Evolutionary conservation across 2,797 vertebrate genomes (phyloP), one percentile per base, ranked within the genome.

Genomic region (Alectoris magna): DNA sequence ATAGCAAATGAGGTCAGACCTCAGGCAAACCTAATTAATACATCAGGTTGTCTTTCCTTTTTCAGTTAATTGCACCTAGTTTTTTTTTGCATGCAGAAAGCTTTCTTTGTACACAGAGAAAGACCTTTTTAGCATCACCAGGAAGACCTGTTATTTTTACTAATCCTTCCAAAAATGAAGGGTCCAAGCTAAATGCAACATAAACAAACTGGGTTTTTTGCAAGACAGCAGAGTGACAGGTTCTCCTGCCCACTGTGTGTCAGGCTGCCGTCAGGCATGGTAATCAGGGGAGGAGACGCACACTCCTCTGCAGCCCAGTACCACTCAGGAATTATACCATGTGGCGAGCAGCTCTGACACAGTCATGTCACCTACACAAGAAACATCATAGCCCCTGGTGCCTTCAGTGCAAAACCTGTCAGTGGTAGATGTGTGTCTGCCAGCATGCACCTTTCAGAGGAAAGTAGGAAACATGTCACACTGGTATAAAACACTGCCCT

Each of bases 351-450:
- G 44, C 4, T 9, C 22, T 79, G 71, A 23, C 78, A 48, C 36
- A 8, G 6, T 69, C 4, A n/a, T 14, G 53, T 41, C 76, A 68
- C 44, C 56, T 16, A 11, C 1, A 0, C 38, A 4, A 1, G 0
- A 53, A 53, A 19, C 3, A 34, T 14, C 44, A 67, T 8, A 3
- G 1, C 62, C 41, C 53, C 4, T 0, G 51, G 81, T 0, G 0
- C 31, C 4, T 0, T 9, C 3, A 0, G 26, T 55, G 49, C 43
- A 26, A 53, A 91, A 11, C 56, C 63, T 3, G 1, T 4, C 2
- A 24, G 60, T 22, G 74, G 36, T 64, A 2, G 16, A 3, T 4
- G n/a, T 13, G 34, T 0, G 0, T 3, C 2, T 0, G 2, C 14
- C 27, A 36, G 38, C 1, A 0, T 7, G 19, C 3, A 6, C 10